Percentiles rank a stretch among this genome's conserved stretches.
Conservation (phyloP, 2,888 invertebrate species). For the Tuta absoluta region DNA sequence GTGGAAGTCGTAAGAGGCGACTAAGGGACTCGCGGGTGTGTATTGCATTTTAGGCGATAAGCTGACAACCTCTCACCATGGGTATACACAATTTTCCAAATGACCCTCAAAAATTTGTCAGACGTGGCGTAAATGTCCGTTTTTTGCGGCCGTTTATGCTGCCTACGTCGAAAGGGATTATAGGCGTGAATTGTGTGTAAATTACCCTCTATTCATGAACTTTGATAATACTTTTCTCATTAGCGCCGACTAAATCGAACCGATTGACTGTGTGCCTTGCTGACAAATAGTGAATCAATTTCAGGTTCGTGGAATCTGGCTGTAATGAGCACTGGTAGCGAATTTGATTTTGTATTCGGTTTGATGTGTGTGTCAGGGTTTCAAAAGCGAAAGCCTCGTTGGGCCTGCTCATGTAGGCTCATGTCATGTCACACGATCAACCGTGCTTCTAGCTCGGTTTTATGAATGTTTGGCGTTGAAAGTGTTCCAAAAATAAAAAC, state of each 20-base stretch:
- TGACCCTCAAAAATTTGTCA: too few relatives aligned
- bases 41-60: neutral
- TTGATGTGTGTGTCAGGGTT: neutral
- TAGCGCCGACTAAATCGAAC: neutral
- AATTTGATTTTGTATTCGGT: neutral
- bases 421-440: neutral
- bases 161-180: too few relatives aligned
- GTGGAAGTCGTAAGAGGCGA: too few relatives aligned
- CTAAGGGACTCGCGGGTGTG: too few relatives aligned
- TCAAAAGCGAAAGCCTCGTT: neutral
- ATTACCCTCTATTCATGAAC: neutral
- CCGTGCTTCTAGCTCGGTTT: neutral
- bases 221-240: neutral
- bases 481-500: neutral
- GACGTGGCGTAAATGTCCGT: too few relatives aligned
- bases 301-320: neutral
- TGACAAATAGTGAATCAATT: neutral
- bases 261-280: neutral
- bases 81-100: too few relatives aligned
- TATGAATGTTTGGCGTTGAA: neutral
- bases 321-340: constrained; percentile 1
- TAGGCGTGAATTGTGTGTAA: too few relatives aligned
- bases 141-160: too few relatives aligned
- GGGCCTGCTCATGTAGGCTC: neutral
- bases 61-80: too few relatives aligned